A percentile compares a stretch with the other conserved stretches of the same genome.
Conservation (phyloP, 2,888 invertebrate genomes). For the Leptopilina syphax region DNA sequence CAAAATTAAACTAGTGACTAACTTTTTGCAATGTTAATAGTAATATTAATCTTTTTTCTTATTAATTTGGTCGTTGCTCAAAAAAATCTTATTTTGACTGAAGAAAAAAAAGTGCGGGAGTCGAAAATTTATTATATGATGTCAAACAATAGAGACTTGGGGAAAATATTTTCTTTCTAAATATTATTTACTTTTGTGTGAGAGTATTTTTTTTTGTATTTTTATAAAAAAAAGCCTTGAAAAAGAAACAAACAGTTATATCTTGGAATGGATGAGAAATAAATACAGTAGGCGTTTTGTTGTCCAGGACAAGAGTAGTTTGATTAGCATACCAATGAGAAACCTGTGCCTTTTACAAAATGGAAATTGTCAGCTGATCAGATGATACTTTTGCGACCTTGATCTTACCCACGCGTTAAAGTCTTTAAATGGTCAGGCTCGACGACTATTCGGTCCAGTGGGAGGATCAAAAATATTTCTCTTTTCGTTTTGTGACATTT, state of each 20-base stretch:
- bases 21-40: too few relatives aligned
- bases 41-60: too few relatives aligned
- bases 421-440: constrained; percentile 62
- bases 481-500: constrained; percentile 4
- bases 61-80: too few relatives aligned
- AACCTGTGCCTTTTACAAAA: constrained; percentile 27
- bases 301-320: constrained; percentile 9
- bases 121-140: too few relatives aligned
- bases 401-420: constrained; percentile 66
- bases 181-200: too few relatives aligned
- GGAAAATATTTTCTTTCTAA: background rate
- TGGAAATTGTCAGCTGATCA: constrained; percentile 57
- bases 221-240: constrained; percentile 2
- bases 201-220: background rate
- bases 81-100: too few relatives aligned
- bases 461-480: constrained; percentile 14
- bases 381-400: constrained; percentile 58
- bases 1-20: too few relatives aligned
- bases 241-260: background rate
- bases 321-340: constrained; percentile 23
- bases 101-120: too few relatives aligned
- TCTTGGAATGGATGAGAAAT: constrained; percentile 1
- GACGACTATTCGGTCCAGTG: constrained; percentile 41
- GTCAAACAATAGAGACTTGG: background rate
- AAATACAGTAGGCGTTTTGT: constrained; percentile 20